These are phyloP conservation scores for Sisor rabdophorus DNA, from an alignment of 2,113 vertebrate species.

Conservation along the genomic window DNA sequence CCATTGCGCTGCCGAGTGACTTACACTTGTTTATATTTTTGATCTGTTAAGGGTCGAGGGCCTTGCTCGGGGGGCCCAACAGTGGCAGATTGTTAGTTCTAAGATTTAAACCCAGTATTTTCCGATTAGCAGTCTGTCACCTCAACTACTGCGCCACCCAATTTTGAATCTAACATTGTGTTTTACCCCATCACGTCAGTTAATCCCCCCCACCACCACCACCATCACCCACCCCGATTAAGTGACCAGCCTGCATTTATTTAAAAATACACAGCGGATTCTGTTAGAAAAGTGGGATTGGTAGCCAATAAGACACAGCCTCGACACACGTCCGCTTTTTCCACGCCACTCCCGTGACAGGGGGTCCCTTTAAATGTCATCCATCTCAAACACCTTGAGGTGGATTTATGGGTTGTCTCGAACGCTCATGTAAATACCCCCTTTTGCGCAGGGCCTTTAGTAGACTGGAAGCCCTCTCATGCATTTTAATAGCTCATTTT, in stretches of 20 bases:
- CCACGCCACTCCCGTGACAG: constrained; percentile 1
- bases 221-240: too few species aligned
- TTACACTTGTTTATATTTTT: too few species aligned
- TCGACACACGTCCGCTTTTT: background rate
- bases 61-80: too few species aligned
- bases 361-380: constrained; percentile 30
- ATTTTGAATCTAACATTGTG: background rate
- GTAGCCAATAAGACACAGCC: constrained; percentile 1
- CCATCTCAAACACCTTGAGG: constrained; percentile 16
- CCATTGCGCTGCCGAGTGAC: too few species aligned
- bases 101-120: too few species aligned
- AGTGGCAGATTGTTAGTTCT: too few species aligned
- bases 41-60: too few species aligned
- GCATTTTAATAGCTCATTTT: constrained; percentile 46
- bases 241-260: background rate
- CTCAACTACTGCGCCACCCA: too few species aligned
- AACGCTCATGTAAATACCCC: constrained; percentile 39
- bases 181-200: background rate
- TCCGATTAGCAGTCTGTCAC: too few species aligned
- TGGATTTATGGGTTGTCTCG: constrained; percentile 29
- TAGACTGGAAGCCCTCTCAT: constrained; percentile 39
- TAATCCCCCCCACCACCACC: background rate
- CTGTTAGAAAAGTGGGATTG: background rate
- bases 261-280: background rate
- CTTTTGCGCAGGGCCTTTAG: constrained; percentile 24